These are phyloP conservation scores for Alauda arvensis DNA, from an alignment of 2,797 vertebrate genomes.

Conservation along the genomic window DNA sequence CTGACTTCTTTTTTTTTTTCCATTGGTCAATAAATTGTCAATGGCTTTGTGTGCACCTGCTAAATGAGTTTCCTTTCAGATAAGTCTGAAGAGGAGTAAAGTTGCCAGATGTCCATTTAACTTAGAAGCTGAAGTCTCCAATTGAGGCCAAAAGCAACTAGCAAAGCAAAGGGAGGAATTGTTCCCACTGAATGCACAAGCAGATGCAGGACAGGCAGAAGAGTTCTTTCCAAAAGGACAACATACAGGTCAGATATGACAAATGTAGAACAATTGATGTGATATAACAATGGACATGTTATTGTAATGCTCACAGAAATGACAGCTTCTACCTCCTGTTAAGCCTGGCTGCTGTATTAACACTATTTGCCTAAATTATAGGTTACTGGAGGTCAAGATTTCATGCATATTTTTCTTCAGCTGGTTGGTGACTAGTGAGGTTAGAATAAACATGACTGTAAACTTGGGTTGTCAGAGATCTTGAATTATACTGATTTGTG, in stretches of 20 bases:
- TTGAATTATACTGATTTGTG: background rate
- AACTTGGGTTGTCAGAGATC: background rate
- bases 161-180: constrained; percentile 21
- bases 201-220: background rate
- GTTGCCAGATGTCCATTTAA: constrained; percentile 34
- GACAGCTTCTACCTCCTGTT: background rate
- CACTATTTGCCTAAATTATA: background rate
- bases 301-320: background rate
- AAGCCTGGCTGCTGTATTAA: background rate
- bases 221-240: background rate
- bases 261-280: background rate
- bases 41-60: constrained; percentile 28
- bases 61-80: constrained; percentile 30
- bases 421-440: background rate
- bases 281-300: background rate
- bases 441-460: background rate
- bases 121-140: constrained; percentile 10
- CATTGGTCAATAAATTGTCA: constrained; percentile 44
- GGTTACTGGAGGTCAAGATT: background rate
- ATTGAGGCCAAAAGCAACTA: constrained; percentile 13
- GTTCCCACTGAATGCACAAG: background rate
- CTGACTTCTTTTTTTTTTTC: background rate
- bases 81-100: constrained; percentile 38
- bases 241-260: background rate
- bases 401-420: background rate